phyloP scores from a whole-genome alignment of 2,113 vertebrate genomes.

The Sebastes schlegelii region DNA sequence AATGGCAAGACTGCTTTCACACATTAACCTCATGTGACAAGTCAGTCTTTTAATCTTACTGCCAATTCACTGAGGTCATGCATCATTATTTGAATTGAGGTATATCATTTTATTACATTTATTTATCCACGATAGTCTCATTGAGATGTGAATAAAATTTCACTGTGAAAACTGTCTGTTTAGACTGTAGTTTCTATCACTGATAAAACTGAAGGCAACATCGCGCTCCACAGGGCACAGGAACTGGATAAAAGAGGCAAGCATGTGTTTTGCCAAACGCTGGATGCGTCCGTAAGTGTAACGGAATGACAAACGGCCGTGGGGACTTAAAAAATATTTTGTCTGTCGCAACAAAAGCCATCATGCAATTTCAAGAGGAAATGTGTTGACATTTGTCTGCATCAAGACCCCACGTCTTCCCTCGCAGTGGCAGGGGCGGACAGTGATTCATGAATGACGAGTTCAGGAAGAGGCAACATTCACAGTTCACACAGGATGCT shows the following conservation, averaged over 20 bases:
- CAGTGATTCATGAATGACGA: slow-evolving; percentile 66
- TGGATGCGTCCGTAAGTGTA: not conserved
- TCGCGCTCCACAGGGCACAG: not conserved
- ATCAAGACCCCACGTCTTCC: slow-evolving; percentile 35
- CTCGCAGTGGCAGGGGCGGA: slow-evolving; percentile 59
- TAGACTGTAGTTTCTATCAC: not conserved
- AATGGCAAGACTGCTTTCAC: not conserved
- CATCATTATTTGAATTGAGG: not conserved
- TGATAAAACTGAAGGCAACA: slow-evolving; percentile 7
- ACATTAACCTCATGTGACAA: not conserved
- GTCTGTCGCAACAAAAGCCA: slow-evolving; percentile 49
- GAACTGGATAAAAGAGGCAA: slow-evolving; percentile 21
- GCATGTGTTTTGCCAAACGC: slow-evolving; percentile 9
- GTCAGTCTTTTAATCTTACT: slow-evolving; percentile 2
- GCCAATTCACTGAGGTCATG: not conserved
- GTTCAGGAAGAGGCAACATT: slow-evolving; percentile 73
- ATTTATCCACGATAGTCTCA: not conserved
- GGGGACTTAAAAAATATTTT: slow-evolving; percentile 29
- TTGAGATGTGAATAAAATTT: not conserved
- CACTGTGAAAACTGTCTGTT: not conserved
- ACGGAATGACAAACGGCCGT: slow-evolving; percentile 20
- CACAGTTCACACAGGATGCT: slow-evolving; percentile 73
- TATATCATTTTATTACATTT: not conserved
- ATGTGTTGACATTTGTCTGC: slow-evolving; percentile 50
- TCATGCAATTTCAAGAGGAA: slow-evolving; percentile 54